These are phyloP conservation scores for Garrulus glandarius DNA, from an alignment of 2,797 vertebrate species.

Conservation along the genomic window DNA sequence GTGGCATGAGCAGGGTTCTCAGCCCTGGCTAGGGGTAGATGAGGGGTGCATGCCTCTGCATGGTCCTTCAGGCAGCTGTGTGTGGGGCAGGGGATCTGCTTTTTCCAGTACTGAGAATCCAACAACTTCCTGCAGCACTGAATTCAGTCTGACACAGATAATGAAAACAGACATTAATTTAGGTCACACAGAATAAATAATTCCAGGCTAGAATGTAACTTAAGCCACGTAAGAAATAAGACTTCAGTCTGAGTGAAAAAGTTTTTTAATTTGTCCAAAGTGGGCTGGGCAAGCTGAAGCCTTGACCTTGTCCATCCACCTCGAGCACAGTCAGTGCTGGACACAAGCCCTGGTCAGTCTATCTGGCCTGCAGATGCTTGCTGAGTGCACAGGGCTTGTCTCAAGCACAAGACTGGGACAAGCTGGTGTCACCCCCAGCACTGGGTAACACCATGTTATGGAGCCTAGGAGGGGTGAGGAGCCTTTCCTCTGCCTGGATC, in stretches of 20 bases:
- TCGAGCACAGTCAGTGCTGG: neutral
- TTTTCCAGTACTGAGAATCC: neutral
- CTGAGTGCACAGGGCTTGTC: rapidly evolving
- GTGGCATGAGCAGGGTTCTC: neutral
- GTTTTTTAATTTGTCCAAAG: neutral
- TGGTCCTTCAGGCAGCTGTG: neutral
- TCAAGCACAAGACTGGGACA: neutral
- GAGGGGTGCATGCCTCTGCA: neutral
- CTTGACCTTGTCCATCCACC: rapidly evolving
- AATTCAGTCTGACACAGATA: neutral
- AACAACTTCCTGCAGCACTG: neutral
- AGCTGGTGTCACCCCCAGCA: neutral
- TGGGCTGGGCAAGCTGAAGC: neutral
- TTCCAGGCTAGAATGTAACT: neutral
- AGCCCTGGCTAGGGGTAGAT: neutral
- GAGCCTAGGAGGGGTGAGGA: neutral
- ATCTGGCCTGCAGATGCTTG: neutral
- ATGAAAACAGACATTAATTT: neutral
- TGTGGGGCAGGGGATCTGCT: neutral
- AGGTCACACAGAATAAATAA: neutral
- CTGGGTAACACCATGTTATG: rapidly evolving
- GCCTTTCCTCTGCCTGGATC: neutral
- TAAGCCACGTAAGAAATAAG: neutral
- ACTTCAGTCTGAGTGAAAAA: neutral
- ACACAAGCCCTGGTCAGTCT: rapidly evolving